Evolutionary conservation across 2,888 invertebrate species (phyloP), one percentile per base, ranked within the genome.

Genomic region (Paralinhomoeus sp.): DNA sequence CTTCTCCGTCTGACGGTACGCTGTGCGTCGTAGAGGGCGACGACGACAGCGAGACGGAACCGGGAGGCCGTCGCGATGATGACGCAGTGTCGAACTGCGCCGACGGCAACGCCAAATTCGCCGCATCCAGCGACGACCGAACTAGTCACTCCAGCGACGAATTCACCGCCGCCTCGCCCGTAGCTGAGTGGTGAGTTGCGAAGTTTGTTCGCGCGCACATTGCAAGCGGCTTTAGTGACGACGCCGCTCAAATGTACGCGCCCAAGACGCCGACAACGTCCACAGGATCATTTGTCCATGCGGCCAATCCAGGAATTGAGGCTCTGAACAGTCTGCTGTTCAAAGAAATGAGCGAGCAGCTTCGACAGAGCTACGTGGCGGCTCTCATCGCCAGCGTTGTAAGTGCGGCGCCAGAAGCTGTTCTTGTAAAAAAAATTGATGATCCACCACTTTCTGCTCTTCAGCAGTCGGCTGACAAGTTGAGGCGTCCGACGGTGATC

Each of bases 251-350:
- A 22, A 18, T 22, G 20, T 37, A 27, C 3, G 41, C 39, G 38
- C 24, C 36, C 45, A 37, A 34, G 2, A 23, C 22, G 22, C n/a
- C 31, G 31, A n/a, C 33, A 7, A 40, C 27, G n/a, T n/a, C n/a
- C n/a, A n/a, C n/a, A n/a, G n/a, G n/a, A n/a, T 31, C 31, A 7
- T 31, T 12, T 15, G 31, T 12, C 31, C 31, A 31, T 5, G 31
- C 24, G 40, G n/a, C 22, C 23, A 39, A 18, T 24, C n/a, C 39
- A 21, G 21, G 22, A 37, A 24, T 40, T 7, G 37, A 37, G 17
- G 43, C 46, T 33, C 43, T 39, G 38, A 51, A 47, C 45, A 50
- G 37, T 41, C 43, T 37, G 40, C 37, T 47, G 31, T 46, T 41
- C 34, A 46, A 43, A 46, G 52, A 44, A 44, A 48, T 27, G 45